Evolutionary conservation across 2,113 vertebrate genomes (phyloP).

Genomic region (Actenoides hombroni): DNA sequence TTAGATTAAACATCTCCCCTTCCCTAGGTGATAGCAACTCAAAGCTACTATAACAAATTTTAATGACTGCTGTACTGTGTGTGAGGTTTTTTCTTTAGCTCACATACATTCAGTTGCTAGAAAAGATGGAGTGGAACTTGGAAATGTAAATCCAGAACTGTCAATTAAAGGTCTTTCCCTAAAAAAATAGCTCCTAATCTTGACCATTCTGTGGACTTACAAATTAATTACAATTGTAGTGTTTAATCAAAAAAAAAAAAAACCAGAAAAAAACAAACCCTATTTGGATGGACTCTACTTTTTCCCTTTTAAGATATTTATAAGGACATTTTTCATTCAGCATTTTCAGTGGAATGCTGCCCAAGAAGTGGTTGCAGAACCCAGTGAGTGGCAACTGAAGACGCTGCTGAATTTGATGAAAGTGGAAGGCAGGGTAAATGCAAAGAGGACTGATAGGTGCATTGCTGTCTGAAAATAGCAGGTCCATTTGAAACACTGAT

Average conservation of each 20-base stretch:
- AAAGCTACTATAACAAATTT: conserved; percentile 22
- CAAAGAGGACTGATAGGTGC: background rate
- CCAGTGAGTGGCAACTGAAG: background rate
- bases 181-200: background rate
- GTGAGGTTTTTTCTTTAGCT: background rate
- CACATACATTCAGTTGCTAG: background rate
- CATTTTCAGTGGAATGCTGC: background rate
- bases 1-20: conserved; percentile 4
- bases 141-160: background rate
- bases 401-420: background rate
- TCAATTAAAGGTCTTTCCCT: background rate
- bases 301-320: background rate
- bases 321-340: background rate
- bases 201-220: background rate
- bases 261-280: background rate
- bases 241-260: background rate
- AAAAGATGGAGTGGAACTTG: background rate
- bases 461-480: background rate
- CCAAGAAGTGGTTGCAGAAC: background rate
- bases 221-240: background rate
- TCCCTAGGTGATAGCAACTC: conserved; percentile 16
- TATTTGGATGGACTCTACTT: background rate
- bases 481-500: background rate
- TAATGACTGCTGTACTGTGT: background rate
- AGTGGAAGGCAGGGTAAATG: background rate